Evolutionary conservation across 2,113 vertebrate genomes (phyloP), one percentile per base, ranked within the genome.

Genomic region (Mixornis gularis): DNA sequence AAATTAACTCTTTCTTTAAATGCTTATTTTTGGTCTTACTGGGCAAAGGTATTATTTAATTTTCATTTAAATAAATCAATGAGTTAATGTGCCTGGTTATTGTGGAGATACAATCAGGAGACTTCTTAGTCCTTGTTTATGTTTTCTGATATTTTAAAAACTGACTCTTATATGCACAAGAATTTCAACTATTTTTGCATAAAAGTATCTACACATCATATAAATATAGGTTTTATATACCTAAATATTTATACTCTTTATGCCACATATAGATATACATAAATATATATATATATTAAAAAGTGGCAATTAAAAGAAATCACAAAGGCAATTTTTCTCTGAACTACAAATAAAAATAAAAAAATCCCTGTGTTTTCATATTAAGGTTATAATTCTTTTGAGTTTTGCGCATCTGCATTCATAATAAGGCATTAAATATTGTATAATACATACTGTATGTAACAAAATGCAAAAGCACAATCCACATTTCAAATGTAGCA

Each of bases 381-480:
- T 49, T 34, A 64, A 44, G 25, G 12, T 87, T 90, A 81, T 68
- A 85, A 79, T 22, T 51, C 52, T 76, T 93, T 85, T 60, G 60
- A 84, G 20, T 90, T 95, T 83, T 90, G 58, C 9, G n/a, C 36
- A 69, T 78, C 59, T 65, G 32, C 66, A 48, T 93, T 92, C 65
- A 86, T 68, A 95, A 92, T 84, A 88, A 94, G 84, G 49, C 79
- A 92, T 92, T 85, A 94, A 87, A 85, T 87, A 59, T 62, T 92
- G 32, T 95, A 40, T 32, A 71, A 58, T 40, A 64, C 38, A 88
- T 71, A 90, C 68, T 51, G 32, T 18, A 65, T 51, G 32, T 18
- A 65, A 60, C 32, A 93, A 93, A 84, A 86, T 49, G 72, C 44
- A 69, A 78, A 88, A 44, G 48, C 60, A 90, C 48, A 85, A 68